Conservation (phyloP, 2,113 vertebrate genomes). For the Baryphthengus martii region DNA sequence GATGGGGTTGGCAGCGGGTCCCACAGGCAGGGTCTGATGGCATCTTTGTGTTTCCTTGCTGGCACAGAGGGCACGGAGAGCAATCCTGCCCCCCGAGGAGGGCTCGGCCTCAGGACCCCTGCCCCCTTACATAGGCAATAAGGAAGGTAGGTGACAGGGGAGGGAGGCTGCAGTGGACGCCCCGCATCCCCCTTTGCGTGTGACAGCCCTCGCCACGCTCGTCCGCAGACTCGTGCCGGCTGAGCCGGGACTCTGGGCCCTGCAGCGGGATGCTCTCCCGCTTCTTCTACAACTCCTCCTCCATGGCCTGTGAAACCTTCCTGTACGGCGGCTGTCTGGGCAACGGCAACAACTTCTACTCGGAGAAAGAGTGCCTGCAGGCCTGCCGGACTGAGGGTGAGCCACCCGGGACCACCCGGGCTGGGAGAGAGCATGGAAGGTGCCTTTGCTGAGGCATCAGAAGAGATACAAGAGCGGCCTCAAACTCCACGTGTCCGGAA, state of each 20-base stretch:
- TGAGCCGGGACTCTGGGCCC: conserved; percentile 75
- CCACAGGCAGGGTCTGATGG: background rate
- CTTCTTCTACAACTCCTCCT: conserved; percentile 86
- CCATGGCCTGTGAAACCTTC: conserved; percentile 87
- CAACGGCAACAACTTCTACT: conserved; percentile 88
- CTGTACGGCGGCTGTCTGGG: conserved; percentile 88
- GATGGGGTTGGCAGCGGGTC: background rate
- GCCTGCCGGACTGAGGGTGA: conserved; percentile 90
- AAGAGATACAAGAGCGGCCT: background rate
- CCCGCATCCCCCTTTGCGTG: fast-evolving
- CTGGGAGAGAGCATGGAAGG: fast-evolving
- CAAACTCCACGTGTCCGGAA: fast-evolving
- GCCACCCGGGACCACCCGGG: fast-evolving
- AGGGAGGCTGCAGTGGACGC: background rate
- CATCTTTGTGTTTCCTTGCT: background rate
- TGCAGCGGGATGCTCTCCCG: conserved; percentile 78
- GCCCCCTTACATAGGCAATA: background rate
- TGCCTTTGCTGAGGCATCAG: background rate
- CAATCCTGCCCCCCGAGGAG: conserved; percentile 63
- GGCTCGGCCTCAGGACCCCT: conserved; percentile 65
- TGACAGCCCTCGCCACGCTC: fast-evolving
- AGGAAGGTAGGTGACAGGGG: conserved; percentile 65
- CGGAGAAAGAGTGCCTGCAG: conserved; percentile 88
- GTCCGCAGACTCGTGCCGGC: conserved; percentile 76
- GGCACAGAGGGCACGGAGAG: conserved; percentile 72